Conservation (phyloP, 2,888 invertebrate species). For the Julus scanicus region DNA sequence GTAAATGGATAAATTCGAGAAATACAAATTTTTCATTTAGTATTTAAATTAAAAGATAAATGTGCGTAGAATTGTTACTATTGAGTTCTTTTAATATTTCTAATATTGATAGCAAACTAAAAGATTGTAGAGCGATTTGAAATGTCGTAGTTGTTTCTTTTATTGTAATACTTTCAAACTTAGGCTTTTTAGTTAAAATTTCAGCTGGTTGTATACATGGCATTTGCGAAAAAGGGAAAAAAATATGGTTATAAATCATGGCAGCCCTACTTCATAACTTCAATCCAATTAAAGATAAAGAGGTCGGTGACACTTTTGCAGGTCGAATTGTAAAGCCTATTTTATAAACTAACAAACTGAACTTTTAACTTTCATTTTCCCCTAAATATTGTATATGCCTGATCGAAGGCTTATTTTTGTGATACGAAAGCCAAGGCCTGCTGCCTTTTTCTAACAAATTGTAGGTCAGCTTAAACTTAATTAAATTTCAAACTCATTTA, state of each 20-base stretch:
- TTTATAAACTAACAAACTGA: background rate
- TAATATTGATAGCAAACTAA: no score
- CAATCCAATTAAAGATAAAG: conserved; percentile 51
- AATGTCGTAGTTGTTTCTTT: no score
- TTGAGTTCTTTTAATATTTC: no score
- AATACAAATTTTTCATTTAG: no score
- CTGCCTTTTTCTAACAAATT: background rate
- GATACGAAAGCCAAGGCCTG: background rate
- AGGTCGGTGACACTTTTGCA: conserved; percentile 52
- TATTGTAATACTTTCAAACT: background rate
- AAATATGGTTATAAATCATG: conserved; percentile 16
- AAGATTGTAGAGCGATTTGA: no score
- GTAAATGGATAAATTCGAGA: no score
- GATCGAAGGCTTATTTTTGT: background rate
- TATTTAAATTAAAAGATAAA: no score
- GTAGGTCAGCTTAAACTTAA: background rate
- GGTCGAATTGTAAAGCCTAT: background rate
- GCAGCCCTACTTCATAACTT: conserved; percentile 28
- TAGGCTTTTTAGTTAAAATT: background rate
- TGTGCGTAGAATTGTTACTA: no score
- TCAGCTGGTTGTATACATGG: conserved; percentile 4
- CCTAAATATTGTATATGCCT: background rate
- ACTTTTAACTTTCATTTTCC: conserved; percentile 25
- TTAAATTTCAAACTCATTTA: no score
- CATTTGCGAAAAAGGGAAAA: background rate